phyloP scores from a whole-genome alignment of 2,113 vertebrate genomes.

The Plectropomus leopardus region DNA sequence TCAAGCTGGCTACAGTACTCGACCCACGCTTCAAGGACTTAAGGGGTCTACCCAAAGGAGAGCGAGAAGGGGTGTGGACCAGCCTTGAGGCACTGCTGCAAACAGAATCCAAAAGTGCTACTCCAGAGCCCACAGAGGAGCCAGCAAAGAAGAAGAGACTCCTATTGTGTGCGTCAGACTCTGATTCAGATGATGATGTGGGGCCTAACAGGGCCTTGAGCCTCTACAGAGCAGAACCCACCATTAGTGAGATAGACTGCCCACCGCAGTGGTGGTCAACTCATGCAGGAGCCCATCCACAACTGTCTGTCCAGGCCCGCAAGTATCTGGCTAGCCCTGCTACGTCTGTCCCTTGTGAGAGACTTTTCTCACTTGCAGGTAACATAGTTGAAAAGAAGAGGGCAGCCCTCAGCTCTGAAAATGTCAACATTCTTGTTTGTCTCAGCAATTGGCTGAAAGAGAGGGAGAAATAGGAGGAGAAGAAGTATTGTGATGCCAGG shows the following conservation, averaged over 20 bases:
- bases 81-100: neutral
- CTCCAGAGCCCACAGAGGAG: no score
- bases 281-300: neutral
- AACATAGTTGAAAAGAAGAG: neutral
- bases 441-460: neutral
- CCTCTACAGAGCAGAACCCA: neutral
- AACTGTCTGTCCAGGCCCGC: neutral
- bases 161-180: no score
- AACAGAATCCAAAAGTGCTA: no score
- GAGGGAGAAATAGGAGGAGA: no score
- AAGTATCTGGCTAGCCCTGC: neutral
- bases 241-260: neutral
- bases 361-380: neutral
- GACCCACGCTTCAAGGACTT: neutral
- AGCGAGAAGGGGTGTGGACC: neutral
- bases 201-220: no score
- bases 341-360: neutral
- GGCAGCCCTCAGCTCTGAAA: neutral
- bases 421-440: neutral
- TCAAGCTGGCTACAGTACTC: neutral
- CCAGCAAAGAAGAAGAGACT: no score
- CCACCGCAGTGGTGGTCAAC: neutral
- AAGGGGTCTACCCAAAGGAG: neutral
- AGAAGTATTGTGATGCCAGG: no score
- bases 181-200: no score